phyloP scores from a whole-genome alignment of 2,113 vertebrate genomes.

The Brachyhypopomus occidentalis region DNA sequence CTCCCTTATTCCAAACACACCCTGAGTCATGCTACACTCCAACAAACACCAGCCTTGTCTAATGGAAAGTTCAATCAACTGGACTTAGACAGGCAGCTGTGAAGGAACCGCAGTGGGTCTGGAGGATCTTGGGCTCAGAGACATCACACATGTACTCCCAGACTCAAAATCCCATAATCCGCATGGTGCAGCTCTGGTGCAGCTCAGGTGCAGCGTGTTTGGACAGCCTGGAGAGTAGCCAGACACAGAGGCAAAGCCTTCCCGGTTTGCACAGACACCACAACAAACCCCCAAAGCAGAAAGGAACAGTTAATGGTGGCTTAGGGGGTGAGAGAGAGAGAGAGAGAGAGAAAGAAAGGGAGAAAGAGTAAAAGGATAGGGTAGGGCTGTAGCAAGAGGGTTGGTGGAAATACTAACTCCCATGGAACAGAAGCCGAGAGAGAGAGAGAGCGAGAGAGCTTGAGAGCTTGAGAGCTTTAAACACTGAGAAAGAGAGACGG shows the following conservation, averaged over 20 bases:
- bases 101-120: conserved; percentile 31
- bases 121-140: conserved; percentile 20
- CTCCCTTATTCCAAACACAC: too few relatives aligned
- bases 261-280: conserved; percentile 11
- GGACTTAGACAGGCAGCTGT: conserved; percentile 63
- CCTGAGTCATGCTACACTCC: too few relatives aligned
- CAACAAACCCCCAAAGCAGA: conserved; percentile 27
- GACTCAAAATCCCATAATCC: conserved; percentile 44
- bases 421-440: too few relatives aligned
- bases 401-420: too few relatives aligned
- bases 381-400: too few relatives aligned
- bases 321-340: not conserved
- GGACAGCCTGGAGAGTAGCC: conserved; percentile 50
- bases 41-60: not conserved
- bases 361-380: too few relatives aligned
- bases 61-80: conserved; percentile 68
- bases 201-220: conserved; percentile 56
- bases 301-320: conserved; percentile 14
- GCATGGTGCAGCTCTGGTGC: conserved; percentile 20
- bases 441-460: too few relatives aligned
- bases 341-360: not conserved
- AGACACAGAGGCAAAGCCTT: conserved; percentile 31
- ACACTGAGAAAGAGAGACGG: too few relatives aligned
- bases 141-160: not conserved
- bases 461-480: too few relatives aligned